These are phyloP conservation scores for Cryptophagus acutangulus DNA, from an alignment of 2,888 invertebrate species.

Conservation along the genomic window DNA sequence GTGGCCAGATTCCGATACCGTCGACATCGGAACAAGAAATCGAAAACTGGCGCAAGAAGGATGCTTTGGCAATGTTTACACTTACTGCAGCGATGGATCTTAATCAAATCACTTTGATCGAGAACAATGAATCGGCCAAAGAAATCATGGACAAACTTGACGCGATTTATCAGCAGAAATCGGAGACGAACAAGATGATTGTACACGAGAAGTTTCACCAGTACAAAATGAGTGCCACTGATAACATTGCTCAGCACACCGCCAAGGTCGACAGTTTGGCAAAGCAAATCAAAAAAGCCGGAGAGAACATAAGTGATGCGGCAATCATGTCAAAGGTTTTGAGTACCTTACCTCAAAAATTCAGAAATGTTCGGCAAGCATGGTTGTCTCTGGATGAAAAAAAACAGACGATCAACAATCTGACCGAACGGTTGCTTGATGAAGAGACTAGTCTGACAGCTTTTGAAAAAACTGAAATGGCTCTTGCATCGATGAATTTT, in stretches of 20 bases:
- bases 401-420: conserved; percentile 17
- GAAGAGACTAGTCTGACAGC: conserved; percentile 18
- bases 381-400: conserved; percentile 14
- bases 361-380: conserved; percentile 8
- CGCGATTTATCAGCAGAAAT: conserved; percentile 22
- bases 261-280: not conserved
- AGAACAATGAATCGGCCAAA: conserved; percentile 26
- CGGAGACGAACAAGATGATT: conserved; percentile 28
- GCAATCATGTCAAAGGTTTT: conserved; percentile 15
- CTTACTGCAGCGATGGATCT: not conserved
- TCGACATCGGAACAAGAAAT: not conserved
- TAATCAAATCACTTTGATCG: conserved; percentile 24
- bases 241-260: conserved; percentile 1
- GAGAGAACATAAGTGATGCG: conserved; percentile 14
- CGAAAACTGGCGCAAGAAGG: not conserved
- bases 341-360: conserved; percentile 14
- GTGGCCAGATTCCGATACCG: too few relatives aligned
- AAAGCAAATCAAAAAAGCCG: conserved; percentile 12
- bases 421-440: conserved; percentile 17
- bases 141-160: conserved; percentile 26
- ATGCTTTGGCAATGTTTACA: not conserved
- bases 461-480: too few relatives aligned
- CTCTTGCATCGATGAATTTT: too few relatives aligned
- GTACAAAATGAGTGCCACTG: conserved; percentile 22
- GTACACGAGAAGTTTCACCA: conserved; percentile 26